Percentiles rank a stretch among this genome's conserved stretches.
phyloP scores from a whole-genome alignment of 2,797 vertebrate genomes.

The Danio jaintianensis region DNA sequence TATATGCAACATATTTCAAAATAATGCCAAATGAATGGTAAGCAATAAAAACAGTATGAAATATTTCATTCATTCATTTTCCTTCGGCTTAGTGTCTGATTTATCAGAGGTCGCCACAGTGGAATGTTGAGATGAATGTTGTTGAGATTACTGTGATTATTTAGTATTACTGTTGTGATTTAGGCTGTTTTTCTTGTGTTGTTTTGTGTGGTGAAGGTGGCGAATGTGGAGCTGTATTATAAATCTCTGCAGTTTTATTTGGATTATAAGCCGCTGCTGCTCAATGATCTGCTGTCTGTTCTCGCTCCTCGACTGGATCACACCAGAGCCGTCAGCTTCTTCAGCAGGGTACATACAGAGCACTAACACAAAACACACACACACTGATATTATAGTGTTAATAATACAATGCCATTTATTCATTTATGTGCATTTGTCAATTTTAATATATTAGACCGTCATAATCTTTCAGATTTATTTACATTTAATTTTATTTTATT shows the following conservation, averaged over 20 bases:
- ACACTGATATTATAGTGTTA: neutral
- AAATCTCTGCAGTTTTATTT: conserved; percentile 91
- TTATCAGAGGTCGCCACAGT: too few relatives aligned
- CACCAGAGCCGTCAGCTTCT: conserved; percentile 86
- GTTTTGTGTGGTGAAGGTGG: conserved; percentile 77
- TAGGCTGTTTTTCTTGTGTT: neutral
- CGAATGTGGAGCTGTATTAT: conserved; percentile 92
- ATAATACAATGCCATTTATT: neutral
- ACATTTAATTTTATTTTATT: neutral
- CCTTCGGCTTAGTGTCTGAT: too few relatives aligned
- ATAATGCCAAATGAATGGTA: too few relatives aligned
- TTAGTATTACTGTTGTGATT: neutral
- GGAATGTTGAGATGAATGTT: too few relatives aligned
- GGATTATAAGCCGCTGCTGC: conserved; percentile 88
- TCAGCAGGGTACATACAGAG: conserved; percentile 84
- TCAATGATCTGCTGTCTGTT: conserved; percentile 88
- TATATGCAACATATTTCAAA: too few relatives aligned
- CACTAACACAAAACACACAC: too few relatives aligned
- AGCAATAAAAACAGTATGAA: too few relatives aligned
- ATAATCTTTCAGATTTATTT: too few relatives aligned
- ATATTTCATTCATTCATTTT: too few relatives aligned
- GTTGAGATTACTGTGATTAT: neutral
- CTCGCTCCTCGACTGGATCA: conserved; percentile 91
- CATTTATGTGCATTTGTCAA: neutral
- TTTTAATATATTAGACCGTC: neutral